These are phyloP conservation scores for Ectobius pallidus DNA, from an alignment of 2,888 invertebrate genomes.

Conservation along the genomic window DNA sequence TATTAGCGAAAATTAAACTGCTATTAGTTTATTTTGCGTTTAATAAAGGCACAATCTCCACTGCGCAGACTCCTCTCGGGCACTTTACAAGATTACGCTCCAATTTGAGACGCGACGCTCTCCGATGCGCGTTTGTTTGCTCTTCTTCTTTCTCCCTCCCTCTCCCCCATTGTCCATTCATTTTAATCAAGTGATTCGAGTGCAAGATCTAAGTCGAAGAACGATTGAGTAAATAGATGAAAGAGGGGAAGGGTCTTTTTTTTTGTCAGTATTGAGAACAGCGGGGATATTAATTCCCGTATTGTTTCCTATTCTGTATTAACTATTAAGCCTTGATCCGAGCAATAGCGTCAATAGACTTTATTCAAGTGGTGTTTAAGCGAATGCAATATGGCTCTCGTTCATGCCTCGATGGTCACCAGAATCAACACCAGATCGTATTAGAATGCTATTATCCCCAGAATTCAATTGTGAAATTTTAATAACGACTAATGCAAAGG, in stretches of 20 bases:
- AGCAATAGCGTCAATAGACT: too few species aligned
- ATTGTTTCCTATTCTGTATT: too few species aligned
- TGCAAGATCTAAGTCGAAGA: conserved; percentile 18
- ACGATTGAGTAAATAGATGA: conserved; percentile 28
- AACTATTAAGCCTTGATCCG: too few species aligned
- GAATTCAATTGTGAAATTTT: too few species aligned
- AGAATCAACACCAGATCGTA: too few species aligned
- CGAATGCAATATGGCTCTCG: too few species aligned
- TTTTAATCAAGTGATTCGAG: conserved; percentile 37
- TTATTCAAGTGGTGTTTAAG: too few species aligned
- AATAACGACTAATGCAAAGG: too few species aligned
- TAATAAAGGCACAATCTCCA: background rate
- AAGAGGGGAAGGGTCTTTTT: conserved; percentile 2
- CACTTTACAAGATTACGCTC: conserved; percentile 16
- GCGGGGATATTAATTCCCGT: too few species aligned
- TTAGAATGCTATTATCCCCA: too few species aligned
- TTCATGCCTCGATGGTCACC: too few species aligned
- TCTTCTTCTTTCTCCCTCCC: background rate
- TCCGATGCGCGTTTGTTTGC: background rate
- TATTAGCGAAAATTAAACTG: conserved; percentile 13
- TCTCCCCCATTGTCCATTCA: conserved; percentile 32
- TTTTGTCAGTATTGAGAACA: too few species aligned
- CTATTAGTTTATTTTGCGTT: conserved; percentile 10
- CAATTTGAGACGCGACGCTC: conserved; percentile 1
- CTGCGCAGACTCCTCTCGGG: conserved; percentile 7